Percentiles rank a stretch among this genome's conserved stretches.
phyloP scores from a whole-genome alignment of 1,140 invertebrate species.

The Rhizoglyphus robini region DNA sequence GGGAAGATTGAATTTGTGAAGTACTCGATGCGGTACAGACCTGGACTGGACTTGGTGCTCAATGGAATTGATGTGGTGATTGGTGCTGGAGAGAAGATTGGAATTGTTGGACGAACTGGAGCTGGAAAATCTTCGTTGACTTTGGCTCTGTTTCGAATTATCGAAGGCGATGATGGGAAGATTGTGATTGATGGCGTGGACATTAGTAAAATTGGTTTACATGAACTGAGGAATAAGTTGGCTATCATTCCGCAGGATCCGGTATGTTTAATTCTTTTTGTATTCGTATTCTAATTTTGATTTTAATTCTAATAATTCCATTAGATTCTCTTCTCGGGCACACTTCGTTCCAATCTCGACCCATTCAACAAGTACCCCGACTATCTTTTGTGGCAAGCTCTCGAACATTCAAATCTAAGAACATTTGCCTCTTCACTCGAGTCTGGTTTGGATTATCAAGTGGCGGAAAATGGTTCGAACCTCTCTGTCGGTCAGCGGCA shows the following conservation, averaged over 20 bases:
- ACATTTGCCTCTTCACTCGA: constrained; percentile 18
- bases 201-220: constrained; percentile 66
- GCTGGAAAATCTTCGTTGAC: constrained; percentile 43
- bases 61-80: constrained; percentile 25
- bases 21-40: constrained; percentile 29
- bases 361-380: constrained; percentile 31
- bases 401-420: constrained; percentile 34
- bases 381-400: constrained; percentile 31
- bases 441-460: constrained; percentile 18
- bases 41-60: constrained; percentile 30
- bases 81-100: constrained; percentile 28
- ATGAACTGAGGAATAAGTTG: constrained; percentile 62
- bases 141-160: constrained; percentile 40
- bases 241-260: constrained; percentile 37
- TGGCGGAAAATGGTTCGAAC: constrained; percentile 22
- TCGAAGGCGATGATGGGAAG: constrained; percentile 33
- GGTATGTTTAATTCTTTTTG: constrained; percentile 57
- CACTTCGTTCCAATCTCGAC: constrained; percentile 46
- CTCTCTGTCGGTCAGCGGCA: constrained; percentile 37
- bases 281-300: too few species aligned
- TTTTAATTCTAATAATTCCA: background rate
- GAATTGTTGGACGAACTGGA: constrained; percentile 44
- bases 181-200: constrained; percentile 81
- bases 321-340: constrained; percentile 44
- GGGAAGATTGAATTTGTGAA: constrained; percentile 30